These are phyloP conservation scores for Penaeus chinensis DNA, from an alignment of 1,140 invertebrate genomes.

Conservation along the genomic window DNA sequence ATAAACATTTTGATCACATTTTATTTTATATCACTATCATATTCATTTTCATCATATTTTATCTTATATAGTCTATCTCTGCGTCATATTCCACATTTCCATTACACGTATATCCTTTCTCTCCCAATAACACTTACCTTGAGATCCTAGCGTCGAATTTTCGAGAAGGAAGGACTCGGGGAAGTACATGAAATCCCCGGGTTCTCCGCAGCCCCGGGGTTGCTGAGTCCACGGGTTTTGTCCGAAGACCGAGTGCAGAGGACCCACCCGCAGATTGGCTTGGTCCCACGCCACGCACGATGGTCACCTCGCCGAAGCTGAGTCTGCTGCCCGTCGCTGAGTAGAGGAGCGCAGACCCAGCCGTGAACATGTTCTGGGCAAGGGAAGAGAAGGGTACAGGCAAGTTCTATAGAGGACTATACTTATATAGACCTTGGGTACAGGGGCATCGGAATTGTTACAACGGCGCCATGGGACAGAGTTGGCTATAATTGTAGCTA, in stretches of 20 bases:
- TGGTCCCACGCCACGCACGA: conserved; percentile 24
- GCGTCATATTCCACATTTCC: too few relatives aligned
- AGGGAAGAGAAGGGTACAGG: too few relatives aligned
- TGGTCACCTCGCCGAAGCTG: conserved; percentile 30
- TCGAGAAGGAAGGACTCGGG: conserved; percentile 67
- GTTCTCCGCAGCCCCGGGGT: conserved; percentile 72
- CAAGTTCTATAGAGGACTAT: too few relatives aligned
- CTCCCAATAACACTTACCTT: conserved; percentile 6
- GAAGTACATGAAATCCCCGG: conserved; percentile 74
- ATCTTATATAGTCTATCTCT: too few relatives aligned
- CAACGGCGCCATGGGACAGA: too few relatives aligned
- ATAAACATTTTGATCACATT: too few relatives aligned
- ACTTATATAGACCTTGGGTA: too few relatives aligned
- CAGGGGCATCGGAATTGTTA: too few relatives aligned
- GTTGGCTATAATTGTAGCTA: too few relatives aligned
- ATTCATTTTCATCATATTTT: too few relatives aligned
- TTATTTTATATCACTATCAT: too few relatives aligned
- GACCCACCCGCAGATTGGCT: conserved; percentile 66
- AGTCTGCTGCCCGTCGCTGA: conserved; percentile 11
- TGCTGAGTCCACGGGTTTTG: conserved; percentile 73
- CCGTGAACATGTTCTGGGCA: conserved; percentile 22
- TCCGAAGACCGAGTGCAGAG: conserved; percentile 70
- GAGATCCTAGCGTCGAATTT: neutral
- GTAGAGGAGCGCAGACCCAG: conserved; percentile 34
- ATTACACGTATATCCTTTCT: neutral